Evolutionary conservation across 2,888 invertebrate genomes (phyloP).

Genomic region (Tachystola acroxantha): DNA sequence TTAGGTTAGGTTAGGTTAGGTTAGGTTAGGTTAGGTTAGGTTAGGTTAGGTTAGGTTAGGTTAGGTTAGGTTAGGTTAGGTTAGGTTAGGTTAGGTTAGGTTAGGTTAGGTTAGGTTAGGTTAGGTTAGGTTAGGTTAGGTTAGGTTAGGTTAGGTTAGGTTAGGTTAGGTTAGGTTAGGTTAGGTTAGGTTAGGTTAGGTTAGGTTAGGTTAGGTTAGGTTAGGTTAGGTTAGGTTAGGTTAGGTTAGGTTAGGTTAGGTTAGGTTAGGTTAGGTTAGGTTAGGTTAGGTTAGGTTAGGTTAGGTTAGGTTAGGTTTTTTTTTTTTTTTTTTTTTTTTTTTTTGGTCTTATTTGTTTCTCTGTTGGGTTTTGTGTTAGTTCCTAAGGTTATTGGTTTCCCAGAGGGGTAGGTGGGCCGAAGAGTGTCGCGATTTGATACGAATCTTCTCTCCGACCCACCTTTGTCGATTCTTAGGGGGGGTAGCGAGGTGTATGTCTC

Average conservation of each 20-base stretch:
- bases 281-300: constrained; percentile 17
- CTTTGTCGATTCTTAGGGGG: too few species aligned
- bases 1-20: constrained; percentile 25
- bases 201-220: constrained; percentile 17
- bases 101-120: constrained; percentile 14
- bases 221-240: constrained; percentile 17
- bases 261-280: constrained; percentile 17
- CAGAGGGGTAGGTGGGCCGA: too few species aligned
- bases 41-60: constrained; percentile 19
- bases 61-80: constrained; percentile 24
- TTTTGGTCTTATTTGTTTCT: too few species aligned
- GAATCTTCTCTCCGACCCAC: too few species aligned
- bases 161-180: constrained; percentile 17
- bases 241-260: constrained; percentile 16
- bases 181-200: constrained; percentile 17
- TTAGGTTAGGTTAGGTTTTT: constrained; percentile 17
- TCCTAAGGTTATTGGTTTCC: too few species aligned
- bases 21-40: constrained; percentile 24
- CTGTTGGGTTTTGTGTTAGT: too few species aligned
- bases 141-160: constrained; percentile 17
- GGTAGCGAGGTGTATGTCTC: too few species aligned
- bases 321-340: too few species aligned
- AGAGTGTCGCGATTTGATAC: too few species aligned
- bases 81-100: constrained; percentile 17
- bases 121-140: constrained; percentile 17